Percentiles rank a stretch among this genome's conserved stretches.
These are phyloP conservation scores for Daubentonia madagascariensis DNA, from an alignment of 2,113 vertebrate genomes.

Conservation along the genomic window DNA sequence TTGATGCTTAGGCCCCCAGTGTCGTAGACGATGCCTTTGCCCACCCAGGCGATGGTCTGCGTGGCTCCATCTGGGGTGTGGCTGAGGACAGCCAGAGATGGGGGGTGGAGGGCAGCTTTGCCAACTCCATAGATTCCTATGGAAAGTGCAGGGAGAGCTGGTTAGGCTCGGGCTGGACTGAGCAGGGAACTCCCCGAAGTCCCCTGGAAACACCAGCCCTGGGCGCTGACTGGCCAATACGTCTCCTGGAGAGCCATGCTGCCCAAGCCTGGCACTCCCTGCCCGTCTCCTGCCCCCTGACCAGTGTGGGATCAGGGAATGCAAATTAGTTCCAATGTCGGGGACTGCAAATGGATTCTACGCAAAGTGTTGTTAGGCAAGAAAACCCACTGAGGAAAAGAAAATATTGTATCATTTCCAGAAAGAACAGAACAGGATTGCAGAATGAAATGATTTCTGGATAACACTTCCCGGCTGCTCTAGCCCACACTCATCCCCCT, in stretches of 20 bases:
- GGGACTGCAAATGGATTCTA: background rate
- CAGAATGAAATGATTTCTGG: background rate
- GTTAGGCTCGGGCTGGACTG: fast-evolving
- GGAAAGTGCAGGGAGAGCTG: background rate
- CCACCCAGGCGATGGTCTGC: slow-evolving; percentile 98
- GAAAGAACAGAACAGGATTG: background rate
- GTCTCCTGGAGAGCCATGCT: background rate
- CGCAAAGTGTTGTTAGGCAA: background rate
- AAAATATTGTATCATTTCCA: background rate
- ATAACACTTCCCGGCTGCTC: background rate
- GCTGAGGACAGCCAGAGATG: slow-evolving; percentile 94
- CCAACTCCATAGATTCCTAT: slow-evolving; percentile 96
- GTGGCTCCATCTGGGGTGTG: slow-evolving; percentile 95
- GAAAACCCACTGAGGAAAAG: background rate
- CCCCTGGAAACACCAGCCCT: background rate
- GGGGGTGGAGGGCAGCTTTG: slow-evolving; percentile 93
- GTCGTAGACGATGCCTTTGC: slow-evolving; percentile 98
- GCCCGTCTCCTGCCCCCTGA: background rate
- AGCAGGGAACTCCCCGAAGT: background rate
- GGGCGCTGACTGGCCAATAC: fast-evolving
- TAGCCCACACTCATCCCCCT: background rate
- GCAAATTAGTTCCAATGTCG: background rate
- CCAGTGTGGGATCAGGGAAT: background rate
- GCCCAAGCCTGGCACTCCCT: fast-evolving
- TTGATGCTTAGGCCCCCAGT: slow-evolving; percentile 99